Base-by-base conservation (phyloP, 2,797 vertebrate species). In the Falco biarmicus region DNA sequence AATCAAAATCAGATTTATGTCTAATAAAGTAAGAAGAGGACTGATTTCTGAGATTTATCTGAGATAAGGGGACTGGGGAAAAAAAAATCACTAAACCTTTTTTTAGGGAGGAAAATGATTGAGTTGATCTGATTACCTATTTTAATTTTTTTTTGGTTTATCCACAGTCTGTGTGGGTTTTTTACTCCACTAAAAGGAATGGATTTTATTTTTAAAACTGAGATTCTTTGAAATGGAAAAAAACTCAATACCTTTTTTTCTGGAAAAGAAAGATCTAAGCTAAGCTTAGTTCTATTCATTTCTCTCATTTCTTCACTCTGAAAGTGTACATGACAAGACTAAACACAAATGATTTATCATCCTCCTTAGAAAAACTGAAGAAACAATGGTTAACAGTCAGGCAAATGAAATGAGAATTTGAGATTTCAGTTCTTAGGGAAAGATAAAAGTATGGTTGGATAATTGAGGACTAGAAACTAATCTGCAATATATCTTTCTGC, bases 191-290 rank as follows among this genome's bases (percentile, higher is more conserved):
- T 51, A 43, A 37, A 56, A 89, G 25, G 2, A 68, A 71, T 32
- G 10, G 25, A 18, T 45, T 59, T 87, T 82, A 14, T 18, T 87
- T 87, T 78, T 61, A n/a, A 69, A 90, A 51, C 5, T 19, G 3
- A 11, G 6, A 29, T 61, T 86, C 18, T 75, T 75, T 32, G 15
- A 70, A 61, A 65, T 43, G 41, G 15, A 43, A 43, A 43, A 43
- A 43, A 3, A 3, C 3, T 13, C 28, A 28, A 3, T 1, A 15
- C 12, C 0, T 5, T 26, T 25, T 45, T 68, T 82, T 8, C 2
- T 32, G 13, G 26, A 32, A 74, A 56, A 54, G 8, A 51, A 66
- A 63, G 4, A 9, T 20, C 11, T 76, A 68, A 75, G 4, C 8
- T 69, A 25, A 51, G 5, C 21, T 80, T 37, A 61, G n/a, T 37